These are phyloP conservation scores for Gallinago jamesoni DNA, from an alignment of 2,113 vertebrate genomes.

Conservation along the genomic window DNA sequence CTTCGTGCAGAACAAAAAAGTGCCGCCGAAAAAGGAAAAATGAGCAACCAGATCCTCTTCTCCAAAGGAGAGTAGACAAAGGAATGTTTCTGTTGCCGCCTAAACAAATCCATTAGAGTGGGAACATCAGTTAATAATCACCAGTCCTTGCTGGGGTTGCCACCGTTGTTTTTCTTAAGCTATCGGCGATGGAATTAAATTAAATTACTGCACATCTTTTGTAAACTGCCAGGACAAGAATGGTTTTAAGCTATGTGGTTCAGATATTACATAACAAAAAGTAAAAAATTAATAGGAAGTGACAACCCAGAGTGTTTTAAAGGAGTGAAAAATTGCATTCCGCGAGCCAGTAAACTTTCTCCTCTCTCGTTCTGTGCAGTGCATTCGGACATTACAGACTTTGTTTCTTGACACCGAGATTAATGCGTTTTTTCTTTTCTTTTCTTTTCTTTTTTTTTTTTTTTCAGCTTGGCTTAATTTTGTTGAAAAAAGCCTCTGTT, in stretches of 20 bases:
- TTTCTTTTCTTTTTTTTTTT: background rate
- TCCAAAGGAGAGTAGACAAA: background rate
- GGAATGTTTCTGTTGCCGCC: background rate
- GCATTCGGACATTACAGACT: background rate
- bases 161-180: background rate
- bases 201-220: background rate
- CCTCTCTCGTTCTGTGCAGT: background rate
- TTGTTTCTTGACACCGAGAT: slow-evolving; percentile 31
- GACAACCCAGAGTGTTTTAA: slow-evolving; percentile 3
- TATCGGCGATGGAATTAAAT: background rate
- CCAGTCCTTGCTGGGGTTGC: background rate
- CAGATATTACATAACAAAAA: slow-evolving; percentile 26
- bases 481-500: slow-evolving; percentile 23
- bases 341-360: background rate
- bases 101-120: background rate
- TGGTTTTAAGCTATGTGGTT: background rate
- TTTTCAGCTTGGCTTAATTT: background rate
- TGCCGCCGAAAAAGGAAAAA: background rate
- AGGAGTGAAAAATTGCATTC: slow-evolving; percentile 42
- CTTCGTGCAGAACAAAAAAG: background rate
- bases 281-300: slow-evolving; percentile 49
- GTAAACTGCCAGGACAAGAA: slow-evolving; percentile 13
- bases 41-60: background rate
- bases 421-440: background rate
- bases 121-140: slow-evolving; percentile 54